Conservation (phyloP, 2,888 invertebrate genomes). For the Dastarcus helophoroides region DNA sequence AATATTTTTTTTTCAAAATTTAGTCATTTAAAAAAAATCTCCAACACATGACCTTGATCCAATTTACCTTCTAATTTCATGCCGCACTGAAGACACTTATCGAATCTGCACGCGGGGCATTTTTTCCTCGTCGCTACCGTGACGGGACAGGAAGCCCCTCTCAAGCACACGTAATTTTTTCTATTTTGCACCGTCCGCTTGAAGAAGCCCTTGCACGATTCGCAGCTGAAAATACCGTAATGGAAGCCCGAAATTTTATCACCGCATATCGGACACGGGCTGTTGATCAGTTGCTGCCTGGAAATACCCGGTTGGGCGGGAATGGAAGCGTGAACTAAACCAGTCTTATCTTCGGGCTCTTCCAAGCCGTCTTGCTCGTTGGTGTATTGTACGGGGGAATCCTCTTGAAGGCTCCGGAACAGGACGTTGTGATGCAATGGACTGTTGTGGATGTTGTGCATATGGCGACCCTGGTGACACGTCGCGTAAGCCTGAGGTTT, state of each 20-base stretch:
- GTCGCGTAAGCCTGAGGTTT: no score
- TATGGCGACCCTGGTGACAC: conserved; percentile 44
- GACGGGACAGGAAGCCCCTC: conserved; percentile 85
- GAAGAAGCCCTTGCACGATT: conserved; percentile 96
- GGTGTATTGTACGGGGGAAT: conserved; percentile 25
- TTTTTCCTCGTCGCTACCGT: conserved; percentile 90
- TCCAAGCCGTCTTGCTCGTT: conserved; percentile 34
- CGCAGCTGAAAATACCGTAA: conserved; percentile 96
- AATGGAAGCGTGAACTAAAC: conserved; percentile 38
- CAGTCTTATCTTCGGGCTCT: conserved; percentile 41
- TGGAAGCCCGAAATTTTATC: conserved; percentile 96
- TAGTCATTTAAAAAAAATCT: no score
- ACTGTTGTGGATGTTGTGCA: conserved; percentile 39
- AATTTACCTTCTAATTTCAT: conserved; percentile 85
- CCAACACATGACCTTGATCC: no score
- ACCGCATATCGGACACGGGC: conserved; percentile 90
- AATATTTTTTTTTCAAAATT: no score
- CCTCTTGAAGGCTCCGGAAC: conserved; percentile 42
- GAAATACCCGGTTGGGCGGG: conserved; percentile 68
- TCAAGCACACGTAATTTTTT: conserved; percentile 88
- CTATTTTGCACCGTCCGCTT: conserved; percentile 97
- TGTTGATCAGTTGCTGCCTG: conserved; percentile 79
- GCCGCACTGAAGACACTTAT: conserved; percentile 89
- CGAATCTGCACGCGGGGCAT: conserved; percentile 93
- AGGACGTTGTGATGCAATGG: conserved; percentile 44